Evolutionary conservation across 2,113 vertebrate genomes (phyloP).

Genomic region (Lethenteron camtschaticum): DNA sequence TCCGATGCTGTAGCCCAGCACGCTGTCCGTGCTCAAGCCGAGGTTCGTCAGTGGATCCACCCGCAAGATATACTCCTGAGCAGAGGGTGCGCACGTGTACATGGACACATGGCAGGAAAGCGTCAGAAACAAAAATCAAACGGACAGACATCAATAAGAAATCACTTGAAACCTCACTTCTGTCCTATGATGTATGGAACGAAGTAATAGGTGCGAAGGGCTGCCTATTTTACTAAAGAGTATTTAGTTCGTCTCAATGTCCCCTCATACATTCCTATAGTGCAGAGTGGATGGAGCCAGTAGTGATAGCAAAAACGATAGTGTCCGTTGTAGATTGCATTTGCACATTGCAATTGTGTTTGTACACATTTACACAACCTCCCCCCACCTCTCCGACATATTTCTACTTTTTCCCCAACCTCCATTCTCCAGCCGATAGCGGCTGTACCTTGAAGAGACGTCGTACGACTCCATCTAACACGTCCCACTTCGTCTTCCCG

Average conservation of each 20-base stretch:
- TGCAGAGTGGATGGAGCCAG: too few species aligned
- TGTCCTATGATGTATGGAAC: too few species aligned
- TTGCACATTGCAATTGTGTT: too few species aligned
- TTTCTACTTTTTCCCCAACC: background rate
- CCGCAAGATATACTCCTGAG: slow-evolving; percentile 73
- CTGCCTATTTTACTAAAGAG: too few species aligned
- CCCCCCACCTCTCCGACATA: background rate
- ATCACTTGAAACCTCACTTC: too few species aligned
- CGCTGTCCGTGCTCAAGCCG: slow-evolving; percentile 68
- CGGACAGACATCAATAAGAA: background rate
- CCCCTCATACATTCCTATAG: too few species aligned
- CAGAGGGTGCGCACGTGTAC: background rate
- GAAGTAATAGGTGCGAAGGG: too few species aligned
- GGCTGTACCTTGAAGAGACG: slow-evolving; percentile 62
- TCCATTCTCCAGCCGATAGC: slow-evolving; percentile 10
- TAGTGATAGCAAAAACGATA: too few species aligned
- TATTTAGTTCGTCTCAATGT: too few species aligned
- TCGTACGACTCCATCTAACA: slow-evolving; percentile 75
- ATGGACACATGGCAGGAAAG: background rate
- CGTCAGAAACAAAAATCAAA: background rate
- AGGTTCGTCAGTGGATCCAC: slow-evolving; percentile 70
- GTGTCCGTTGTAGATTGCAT: too few species aligned
- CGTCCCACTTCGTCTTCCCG: slow-evolving; percentile 96
- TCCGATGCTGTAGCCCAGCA: slow-evolving; percentile 72
- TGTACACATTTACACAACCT: too few species aligned